Evolutionary conservation across 2,113 vertebrate species (phyloP).

Genomic region (Suricata suricatta): DNA sequence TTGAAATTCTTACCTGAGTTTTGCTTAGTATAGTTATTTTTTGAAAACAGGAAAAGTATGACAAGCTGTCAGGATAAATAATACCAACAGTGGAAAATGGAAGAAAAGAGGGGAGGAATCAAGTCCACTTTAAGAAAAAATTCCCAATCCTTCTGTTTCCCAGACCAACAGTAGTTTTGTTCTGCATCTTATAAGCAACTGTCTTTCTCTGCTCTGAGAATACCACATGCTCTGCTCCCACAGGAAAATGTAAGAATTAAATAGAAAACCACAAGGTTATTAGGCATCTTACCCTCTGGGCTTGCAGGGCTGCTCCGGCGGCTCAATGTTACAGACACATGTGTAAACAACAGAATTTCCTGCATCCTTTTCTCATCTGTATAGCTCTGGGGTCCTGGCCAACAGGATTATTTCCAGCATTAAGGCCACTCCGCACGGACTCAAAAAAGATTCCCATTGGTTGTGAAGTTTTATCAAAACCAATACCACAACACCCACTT

Average conservation of each 20-base stretch:
- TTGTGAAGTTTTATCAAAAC: conserved; percentile 80
- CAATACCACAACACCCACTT: conserved; percentile 75
- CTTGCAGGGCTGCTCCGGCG: conserved; percentile 71
- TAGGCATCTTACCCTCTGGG: conserved; percentile 82
- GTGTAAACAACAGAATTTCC: conserved; percentile 86
- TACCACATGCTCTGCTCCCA: conserved; percentile 26
- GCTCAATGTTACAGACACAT: conserved; percentile 79
- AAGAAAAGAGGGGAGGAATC: not conserved
- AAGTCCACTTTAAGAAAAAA: conserved; percentile 1
- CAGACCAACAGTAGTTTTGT: conserved; percentile 40
- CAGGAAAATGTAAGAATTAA: conserved; percentile 73
- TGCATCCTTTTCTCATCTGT: conserved; percentile 85
- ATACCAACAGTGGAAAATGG: accelerated
- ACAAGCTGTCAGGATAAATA: conserved; percentile 29
- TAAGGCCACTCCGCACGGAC: conserved; percentile 79
- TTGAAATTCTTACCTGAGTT: conserved; percentile 59
- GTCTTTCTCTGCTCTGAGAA: conserved; percentile 42
- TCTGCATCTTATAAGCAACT: conserved; percentile 56
- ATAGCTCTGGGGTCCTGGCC: conserved; percentile 80
- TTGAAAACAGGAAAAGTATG: conserved; percentile 32
- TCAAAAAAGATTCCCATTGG: conserved; percentile 82
- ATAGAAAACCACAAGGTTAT: conserved; percentile 71
- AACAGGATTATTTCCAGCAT: conserved; percentile 83
- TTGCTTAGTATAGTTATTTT: conserved; percentile 1
- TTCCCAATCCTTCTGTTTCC: conserved; percentile 19